Evolutionary conservation across 2,797 vertebrate genomes (phyloP).

Genomic region (Harpagifer antarcticus): DNA sequence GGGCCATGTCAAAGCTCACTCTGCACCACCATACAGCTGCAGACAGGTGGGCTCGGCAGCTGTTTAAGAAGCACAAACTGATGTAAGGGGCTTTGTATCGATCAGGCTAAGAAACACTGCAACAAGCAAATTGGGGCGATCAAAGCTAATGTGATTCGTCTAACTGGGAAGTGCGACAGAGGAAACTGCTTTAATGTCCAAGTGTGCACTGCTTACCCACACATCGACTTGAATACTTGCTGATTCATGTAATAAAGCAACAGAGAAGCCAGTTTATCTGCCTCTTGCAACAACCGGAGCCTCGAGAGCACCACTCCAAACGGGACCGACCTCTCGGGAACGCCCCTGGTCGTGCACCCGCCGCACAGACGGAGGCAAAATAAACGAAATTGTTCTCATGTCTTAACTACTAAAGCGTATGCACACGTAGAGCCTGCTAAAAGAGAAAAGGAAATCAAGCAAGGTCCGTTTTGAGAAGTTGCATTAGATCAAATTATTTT

Average conservation of each 20-base stretch:
- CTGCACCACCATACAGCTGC: constrained; percentile 28
- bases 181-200: background rate
- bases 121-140: constrained; percentile 53
- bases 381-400: constrained; percentile 80
- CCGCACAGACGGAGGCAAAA: constrained; percentile 74
- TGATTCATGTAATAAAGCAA: constrained; percentile 23
- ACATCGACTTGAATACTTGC: background rate
- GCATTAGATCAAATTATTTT: constrained; percentile 36
- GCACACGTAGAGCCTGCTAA: constrained; percentile 34
- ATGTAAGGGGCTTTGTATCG: constrained; percentile 33
- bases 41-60: constrained; percentile 24
- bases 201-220: background rate
- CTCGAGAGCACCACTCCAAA: constrained; percentile 75
- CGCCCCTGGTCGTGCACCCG: constrained; percentile 87
- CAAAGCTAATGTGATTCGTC: constrained; percentile 36
- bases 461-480: constrained; percentile 26
- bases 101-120: constrained; percentile 43
- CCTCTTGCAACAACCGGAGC: constrained; percentile 68
- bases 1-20: constrained; percentile 54
- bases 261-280: constrained; percentile 46
- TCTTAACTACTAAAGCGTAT: constrained; percentile 66
- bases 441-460: constrained; percentile 21
- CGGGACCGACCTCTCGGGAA: constrained; percentile 82
- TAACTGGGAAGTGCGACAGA: constrained; percentile 14
- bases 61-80: constrained; percentile 10